Base-by-base conservation (phyloP, 2,113 vertebrate species). In the Larimichthys crocea region DNA sequence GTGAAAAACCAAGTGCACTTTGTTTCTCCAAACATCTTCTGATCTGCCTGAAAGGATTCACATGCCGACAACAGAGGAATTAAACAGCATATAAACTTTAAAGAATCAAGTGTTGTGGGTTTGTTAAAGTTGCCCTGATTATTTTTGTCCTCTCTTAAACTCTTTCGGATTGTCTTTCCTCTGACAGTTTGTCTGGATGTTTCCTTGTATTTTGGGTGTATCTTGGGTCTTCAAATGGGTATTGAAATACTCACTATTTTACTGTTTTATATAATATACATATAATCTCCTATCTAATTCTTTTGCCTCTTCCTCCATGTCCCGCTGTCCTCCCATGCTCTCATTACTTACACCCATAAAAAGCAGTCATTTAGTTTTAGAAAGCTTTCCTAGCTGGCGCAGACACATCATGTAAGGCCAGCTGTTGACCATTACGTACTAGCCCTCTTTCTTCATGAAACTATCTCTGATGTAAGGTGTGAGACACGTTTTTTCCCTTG, bases 351-450 rank as follows among this genome's bases (percentile, higher is more conserved):
- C 24, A 55, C 57, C 70, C 60, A 80, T 90, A 80, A 76, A 88
- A 81, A 52, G 49, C 20, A 68, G 66, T 42, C 15, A 44, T 65
- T 48, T 42, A 74, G 4, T 66, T 81, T 81, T 50, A 73, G 66
- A 73, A 79, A 78, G 48, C 67, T 89, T 63, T 76, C 71, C 74
- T 83, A 29, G 22, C 16, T 89, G 83, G 70, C 2, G 10, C 61
- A 81, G 74, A 83, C 84, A 81, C 85, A 76, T 59, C 76, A 68
- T 70, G 46, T 81, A 72, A 86, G 84, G 66, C 80, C 92, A 94
- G 90, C 89, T 93, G 96, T 93, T 96, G 93, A 89, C 75, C 65
- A 95, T 97, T 96, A 96, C 70, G 82, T 31, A 87, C 87, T 64
- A 90, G 71, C 82, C 86, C 91, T 91, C 90, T 93, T 91, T 89